Evolutionary conservation across 1,140 invertebrate species (phyloP), one percentile per base, ranked within the genome.

Genomic region (Leptoteleia sp.): DNA sequence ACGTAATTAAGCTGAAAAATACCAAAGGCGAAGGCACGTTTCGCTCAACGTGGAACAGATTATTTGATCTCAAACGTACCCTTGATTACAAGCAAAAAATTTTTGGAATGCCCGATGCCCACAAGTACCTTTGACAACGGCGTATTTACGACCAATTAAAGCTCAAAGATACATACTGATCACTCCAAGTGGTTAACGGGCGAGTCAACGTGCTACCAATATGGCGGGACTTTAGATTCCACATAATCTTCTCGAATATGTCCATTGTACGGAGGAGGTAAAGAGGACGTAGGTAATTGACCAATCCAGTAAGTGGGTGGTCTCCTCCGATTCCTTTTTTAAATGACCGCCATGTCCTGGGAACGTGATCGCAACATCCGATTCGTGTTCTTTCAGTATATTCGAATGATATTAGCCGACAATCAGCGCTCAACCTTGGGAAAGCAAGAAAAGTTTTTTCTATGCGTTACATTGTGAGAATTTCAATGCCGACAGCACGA

Each of bases 341-440:
- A 83, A 87, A 88, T 88, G 85, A 89, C 83, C 85, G 79, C 81
- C 83, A 81, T 79, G 87, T 88, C 82, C 81, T 80, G 82, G 70
- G 68, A 81, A 86, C 84, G 84, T 84, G 84, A 82, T 80, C 79
- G 59, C 70, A 55, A 79, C 77, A 71, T 79, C 77, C 77, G 75
- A 78, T 71, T 77, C 40, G 42, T 64, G 38, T 67, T 76, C 61
- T 42, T 57, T 48, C 50, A 33, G 13, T 54, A 50, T 59, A 70
- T 70, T 71, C 55, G 43, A 61, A 50, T 52, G 54, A 31, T 70
- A 64, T 52, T 71, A 37, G 50, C 59, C 59, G 65, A 42, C 64
- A 43, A 29, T 42, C 38, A 16, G 38, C 17, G 7, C 4, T 40
- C 16, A 12, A 25, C 19, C 37, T 35, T 48, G 27, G 0, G 50